phyloP scores from a whole-genome alignment of 2,797 vertebrate genomes.

The Cryptoblepharus egeriae region DNA sequence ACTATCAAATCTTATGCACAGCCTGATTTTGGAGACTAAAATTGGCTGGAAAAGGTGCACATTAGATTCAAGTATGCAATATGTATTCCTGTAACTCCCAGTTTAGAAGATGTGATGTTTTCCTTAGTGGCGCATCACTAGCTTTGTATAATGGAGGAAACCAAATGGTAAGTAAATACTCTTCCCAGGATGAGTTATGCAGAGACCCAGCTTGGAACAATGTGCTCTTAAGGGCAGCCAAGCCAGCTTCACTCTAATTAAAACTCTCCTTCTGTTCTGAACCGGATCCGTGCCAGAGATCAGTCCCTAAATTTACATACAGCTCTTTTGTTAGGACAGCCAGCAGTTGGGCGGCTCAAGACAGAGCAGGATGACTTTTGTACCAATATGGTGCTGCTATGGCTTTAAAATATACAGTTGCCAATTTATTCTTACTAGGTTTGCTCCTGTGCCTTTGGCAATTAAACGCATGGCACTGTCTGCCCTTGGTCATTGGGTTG shows the following conservation, averaged over 20 bases:
- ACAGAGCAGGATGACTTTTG: no score
- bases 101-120: background rate
- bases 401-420: no score
- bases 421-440: no score
- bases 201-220: background rate
- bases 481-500: no score
- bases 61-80: no score
- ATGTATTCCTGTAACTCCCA: background rate
- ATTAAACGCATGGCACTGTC: no score
- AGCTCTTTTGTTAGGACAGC: constrained; percentile 11
- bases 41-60: no score
- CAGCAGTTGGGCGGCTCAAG: no score
- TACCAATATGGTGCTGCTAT: no score
- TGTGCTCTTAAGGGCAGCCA: constrained; percentile 14
- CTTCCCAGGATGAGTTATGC: background rate
- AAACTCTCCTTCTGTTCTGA: constrained; percentile 39
- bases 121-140: fast-evolving
- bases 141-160: fast-evolving
- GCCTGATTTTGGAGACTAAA: no score
- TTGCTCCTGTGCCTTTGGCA: no score
- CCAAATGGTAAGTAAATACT: constrained; percentile 36
- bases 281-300: constrained; percentile 33
- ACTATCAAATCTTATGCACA: no score
- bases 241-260: constrained; percentile 51
- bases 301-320: constrained; percentile 70